These are phyloP conservation scores for Aproaerema taeniolella DNA, from an alignment of 2,888 invertebrate species.

Conservation along the genomic window DNA sequence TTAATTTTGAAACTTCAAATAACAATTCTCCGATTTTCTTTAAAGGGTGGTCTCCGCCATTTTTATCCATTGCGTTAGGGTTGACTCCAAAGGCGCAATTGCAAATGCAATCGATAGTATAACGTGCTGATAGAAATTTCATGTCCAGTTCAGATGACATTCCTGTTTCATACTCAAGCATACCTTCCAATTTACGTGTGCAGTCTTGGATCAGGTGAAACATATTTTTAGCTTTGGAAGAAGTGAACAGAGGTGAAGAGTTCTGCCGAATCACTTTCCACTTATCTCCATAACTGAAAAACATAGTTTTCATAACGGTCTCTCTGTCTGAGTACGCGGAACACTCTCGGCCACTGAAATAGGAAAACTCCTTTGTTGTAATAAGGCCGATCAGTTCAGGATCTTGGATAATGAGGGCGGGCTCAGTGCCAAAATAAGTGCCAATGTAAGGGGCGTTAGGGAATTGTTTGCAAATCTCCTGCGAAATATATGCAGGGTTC, in stretches of 20 bases:
- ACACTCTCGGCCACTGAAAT: constrained; percentile 40
- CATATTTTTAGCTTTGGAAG: constrained; percentile 42
- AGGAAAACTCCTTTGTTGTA: constrained; percentile 38
- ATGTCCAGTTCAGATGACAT: constrained; percentile 30
- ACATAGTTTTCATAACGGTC: constrained; percentile 32
- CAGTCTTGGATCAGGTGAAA: constrained; percentile 27
- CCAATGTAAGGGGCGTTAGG: constrained; percentile 32
- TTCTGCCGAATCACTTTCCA: constrained; percentile 51
- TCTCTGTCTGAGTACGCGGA: constrained; percentile 33
- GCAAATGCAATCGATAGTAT: constrained; percentile 42
- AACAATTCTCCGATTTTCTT: constrained; percentile 26
- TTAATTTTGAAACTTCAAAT: constrained; percentile 20
- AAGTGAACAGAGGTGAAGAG: constrained; percentile 43
- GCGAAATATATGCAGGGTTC: constrained; percentile 13
- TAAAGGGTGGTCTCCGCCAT: constrained; percentile 28
- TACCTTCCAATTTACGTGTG: constrained; percentile 16
- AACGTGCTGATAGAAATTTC: constrained; percentile 34
- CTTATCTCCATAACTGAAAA: constrained; percentile 38
- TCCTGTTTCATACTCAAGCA: constrained; percentile 11
- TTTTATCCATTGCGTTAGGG: constrained; percentile 7
- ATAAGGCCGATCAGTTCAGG: constrained; percentile 38
- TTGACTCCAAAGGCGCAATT: constrained; percentile 36
- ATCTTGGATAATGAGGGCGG: constrained; percentile 33
- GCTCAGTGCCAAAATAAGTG: constrained; percentile 30
- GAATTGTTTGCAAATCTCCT: constrained; percentile 26